Evolutionary conservation across 2,113 vertebrate genomes (phyloP).

Genomic region (Ailuropoda melanoleuca): DNA sequence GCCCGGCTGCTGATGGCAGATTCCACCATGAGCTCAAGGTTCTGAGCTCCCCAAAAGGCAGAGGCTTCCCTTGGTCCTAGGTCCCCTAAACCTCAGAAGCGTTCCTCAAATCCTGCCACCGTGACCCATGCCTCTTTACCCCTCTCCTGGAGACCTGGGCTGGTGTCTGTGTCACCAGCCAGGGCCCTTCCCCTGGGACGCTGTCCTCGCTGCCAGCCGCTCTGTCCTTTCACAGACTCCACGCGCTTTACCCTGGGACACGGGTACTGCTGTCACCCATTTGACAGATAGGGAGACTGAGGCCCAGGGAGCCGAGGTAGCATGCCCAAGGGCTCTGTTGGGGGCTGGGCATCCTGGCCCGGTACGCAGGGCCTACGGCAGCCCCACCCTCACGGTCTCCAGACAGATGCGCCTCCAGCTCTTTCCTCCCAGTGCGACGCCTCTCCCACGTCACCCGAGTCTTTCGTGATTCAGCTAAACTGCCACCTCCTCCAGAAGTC

Average conservation of each 20-base stretch:
- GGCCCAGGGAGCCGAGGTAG: too few species aligned
- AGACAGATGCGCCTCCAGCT: background rate
- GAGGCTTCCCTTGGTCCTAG: background rate
- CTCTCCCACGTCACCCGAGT: background rate
- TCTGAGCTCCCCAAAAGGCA: background rate
- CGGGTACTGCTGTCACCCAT: accelerated
- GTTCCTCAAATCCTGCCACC: background rate
- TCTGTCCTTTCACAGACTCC: background rate
- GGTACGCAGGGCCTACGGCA: background rate
- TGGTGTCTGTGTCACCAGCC: background rate
- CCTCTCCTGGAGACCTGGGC: background rate
- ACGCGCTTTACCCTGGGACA: accelerated
- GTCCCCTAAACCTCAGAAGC: background rate
- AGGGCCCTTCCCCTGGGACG: background rate
- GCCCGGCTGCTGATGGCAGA: background rate
- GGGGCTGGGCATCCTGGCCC: background rate
- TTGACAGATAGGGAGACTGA: background rate
- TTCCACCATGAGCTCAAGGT: accelerated
- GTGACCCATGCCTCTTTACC: accelerated
- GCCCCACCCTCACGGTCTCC: background rate
- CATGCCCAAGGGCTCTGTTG: background rate
- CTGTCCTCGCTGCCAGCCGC: background rate
- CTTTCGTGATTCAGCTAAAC: background rate
- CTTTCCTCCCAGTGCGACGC: background rate
- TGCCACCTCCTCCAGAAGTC: background rate